These are phyloP conservation scores for Opisthograptis luteolata DNA, from an alignment of 2,888 invertebrate species.

Conservation along the genomic window DNA sequence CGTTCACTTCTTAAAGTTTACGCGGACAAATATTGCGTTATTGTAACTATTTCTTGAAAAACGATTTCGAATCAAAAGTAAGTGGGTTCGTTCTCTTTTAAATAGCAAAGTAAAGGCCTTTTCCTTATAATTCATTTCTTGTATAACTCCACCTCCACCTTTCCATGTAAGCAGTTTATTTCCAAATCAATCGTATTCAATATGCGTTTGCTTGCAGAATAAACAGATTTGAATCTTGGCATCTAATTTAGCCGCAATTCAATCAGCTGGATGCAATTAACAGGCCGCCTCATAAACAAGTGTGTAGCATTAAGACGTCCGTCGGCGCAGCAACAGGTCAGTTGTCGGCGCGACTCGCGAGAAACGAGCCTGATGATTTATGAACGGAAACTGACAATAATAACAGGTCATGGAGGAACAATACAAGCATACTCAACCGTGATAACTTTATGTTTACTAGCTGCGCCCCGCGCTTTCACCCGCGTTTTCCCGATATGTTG, in stretches of 20 bases:
- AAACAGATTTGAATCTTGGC: conserved; percentile 12
- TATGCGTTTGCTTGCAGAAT: conserved; percentile 6
- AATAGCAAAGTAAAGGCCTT: not conserved
- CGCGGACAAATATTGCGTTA: conserved; percentile 36
- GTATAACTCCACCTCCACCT: not conserved
- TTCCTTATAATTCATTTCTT: not conserved
- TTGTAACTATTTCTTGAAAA: conserved; percentile 34
- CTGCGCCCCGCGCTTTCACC: too few species aligned
- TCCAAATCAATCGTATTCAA: conserved; percentile 6
- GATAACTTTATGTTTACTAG: not conserved
- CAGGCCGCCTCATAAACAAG: conserved; percentile 24
- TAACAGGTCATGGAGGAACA: not conserved
- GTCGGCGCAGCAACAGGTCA: conserved; percentile 30
- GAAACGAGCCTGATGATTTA: conserved; percentile 10
- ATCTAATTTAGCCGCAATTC: conserved; percentile 19
- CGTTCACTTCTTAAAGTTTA: conserved; percentile 48
- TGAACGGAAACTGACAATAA: conserved; percentile 7
- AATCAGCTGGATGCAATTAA: conserved; percentile 25
- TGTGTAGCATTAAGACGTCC: conserved; percentile 26
- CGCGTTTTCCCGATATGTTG: too few species aligned
- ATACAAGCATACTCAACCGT: not conserved
- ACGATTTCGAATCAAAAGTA: conserved; percentile 6
- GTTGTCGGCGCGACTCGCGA: conserved; percentile 11
- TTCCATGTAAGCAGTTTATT: not conserved
- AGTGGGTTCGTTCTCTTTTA: conserved; percentile 14